These are phyloP conservation scores for Drepana falcataria DNA, from an alignment of 2,888 invertebrate genomes.

Conservation along the genomic window DNA sequence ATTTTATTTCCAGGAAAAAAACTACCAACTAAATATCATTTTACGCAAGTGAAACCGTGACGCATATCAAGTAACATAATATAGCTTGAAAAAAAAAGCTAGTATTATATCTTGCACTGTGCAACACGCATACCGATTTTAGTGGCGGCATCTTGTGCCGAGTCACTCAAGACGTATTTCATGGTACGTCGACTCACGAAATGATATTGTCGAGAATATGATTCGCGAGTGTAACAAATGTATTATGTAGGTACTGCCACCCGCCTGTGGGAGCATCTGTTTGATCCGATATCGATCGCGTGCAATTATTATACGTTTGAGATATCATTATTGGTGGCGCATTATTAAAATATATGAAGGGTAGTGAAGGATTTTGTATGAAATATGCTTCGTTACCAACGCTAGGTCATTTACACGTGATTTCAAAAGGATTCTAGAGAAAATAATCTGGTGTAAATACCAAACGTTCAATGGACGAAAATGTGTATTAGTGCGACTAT, in stretches of 20 bases:
- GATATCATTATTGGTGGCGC: conserved; percentile 5
- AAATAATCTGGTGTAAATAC: no score
- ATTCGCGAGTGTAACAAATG: conserved; percentile 71
- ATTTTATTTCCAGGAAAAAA: no score
- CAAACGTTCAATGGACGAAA: no score
- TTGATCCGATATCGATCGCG: conserved; percentile 19
- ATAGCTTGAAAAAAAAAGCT: no score
- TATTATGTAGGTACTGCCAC: conserved; percentile 58
- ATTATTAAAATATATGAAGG: neutral
- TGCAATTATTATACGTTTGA: conserved; percentile 5
- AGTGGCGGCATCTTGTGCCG: conserved; percentile 68
- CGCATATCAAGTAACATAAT: no score
- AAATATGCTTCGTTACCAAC: neutral
- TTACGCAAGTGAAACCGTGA: neutral
- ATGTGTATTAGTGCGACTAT: no score
- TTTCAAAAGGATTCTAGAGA: no score
- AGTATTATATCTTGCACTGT: conserved; percentile 20
- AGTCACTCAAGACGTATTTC: conserved; percentile 77
- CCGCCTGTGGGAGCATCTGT: conserved; percentile 17
- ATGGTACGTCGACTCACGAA: conserved; percentile 75
- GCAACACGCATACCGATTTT: conserved; percentile 29
- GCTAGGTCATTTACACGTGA: no score
- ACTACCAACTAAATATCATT: no score
- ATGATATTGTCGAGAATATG: conserved; percentile 76
- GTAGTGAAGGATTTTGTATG: neutral